A percentile compares a stretch with the other conserved stretches of the same genome.
Evolutionary conservation across 2,113 vertebrate species (phyloP).

Genomic region (Siniperca chuatsi): DNA sequence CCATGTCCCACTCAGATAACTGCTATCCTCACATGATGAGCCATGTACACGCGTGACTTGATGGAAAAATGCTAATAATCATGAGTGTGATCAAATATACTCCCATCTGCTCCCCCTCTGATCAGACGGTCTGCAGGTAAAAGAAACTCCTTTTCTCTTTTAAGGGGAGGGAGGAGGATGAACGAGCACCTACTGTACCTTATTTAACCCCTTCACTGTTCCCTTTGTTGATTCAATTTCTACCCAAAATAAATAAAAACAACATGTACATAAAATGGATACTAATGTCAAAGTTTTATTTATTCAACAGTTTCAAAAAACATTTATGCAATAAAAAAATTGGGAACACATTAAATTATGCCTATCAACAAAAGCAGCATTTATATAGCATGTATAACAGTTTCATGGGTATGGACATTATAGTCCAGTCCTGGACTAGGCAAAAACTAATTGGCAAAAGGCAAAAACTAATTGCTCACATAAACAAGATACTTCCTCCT

Average conservation of each 20-base stretch:
- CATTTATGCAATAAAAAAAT: conserved; percentile 7
- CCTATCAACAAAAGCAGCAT: neutral
- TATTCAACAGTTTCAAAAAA: neutral
- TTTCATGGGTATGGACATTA: neutral
- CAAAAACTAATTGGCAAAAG: conserved; percentile 39
- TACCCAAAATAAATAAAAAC: neutral
- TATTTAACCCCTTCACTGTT: conserved; percentile 48
- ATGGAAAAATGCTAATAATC: neutral
- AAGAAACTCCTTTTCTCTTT: neutral
- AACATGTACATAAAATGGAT: neutral
- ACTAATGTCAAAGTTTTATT: conserved; percentile 24
- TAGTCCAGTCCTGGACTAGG: conserved; percentile 18
- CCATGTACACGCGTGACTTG: neutral
- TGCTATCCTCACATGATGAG: conserved; percentile 30
- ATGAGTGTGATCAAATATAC: neutral
- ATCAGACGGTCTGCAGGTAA: conserved; percentile 53
- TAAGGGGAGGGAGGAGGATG: conserved; percentile 20
- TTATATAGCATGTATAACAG: neutral
- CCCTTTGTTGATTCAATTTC: neutral
- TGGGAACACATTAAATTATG: neutral
- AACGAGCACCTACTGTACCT: neutral
- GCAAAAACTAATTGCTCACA: conserved; percentile 33
- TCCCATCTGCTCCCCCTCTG: conserved; percentile 21
- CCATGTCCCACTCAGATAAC: conserved; percentile 49
- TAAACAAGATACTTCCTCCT: conserved; percentile 24